Base-by-base conservation (phyloP, 2,888 invertebrate genomes). In the Tineola bisselliella region DNA sequence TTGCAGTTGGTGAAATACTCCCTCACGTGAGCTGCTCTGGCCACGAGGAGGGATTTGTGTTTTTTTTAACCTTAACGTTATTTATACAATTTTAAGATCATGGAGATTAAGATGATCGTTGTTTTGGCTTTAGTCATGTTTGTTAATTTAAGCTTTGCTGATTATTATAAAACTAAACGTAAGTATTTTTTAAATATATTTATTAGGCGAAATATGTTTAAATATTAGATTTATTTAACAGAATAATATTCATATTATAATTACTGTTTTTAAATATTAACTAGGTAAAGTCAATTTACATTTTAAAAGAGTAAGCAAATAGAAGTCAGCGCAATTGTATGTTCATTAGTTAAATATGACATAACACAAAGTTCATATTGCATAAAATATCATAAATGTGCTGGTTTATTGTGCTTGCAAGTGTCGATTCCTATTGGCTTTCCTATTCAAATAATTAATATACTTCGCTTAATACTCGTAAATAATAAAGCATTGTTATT, bases 151-250 rank as follows among this genome's bases (percentile, higher is more conserved):
- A 66, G 75, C 19, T 63, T 69, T 8, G 83, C 75, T 61, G 84
- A 84, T 64, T 70, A 84, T 74, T 87, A 77, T 68, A 84, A 77
- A 68, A 79, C 79, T 64, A 84, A 83, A 74, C 87, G 87, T 87
- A 71, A 84, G 87, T 87, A 31, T 60, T 68, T 70, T 69, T 73
- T 68, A 25, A 25, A 25, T 25, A 25, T 25, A n/a, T n/a, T n/a
- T n/a, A n/a, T n/a, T n/a, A n/a, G n/a, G n/a, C n/a, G n/a, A n/a
- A n/a, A n/a, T n/a, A n/a, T n/a, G n/a, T n/a, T n/a, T n/a, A n/a
- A n/a, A n/a, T n/a, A n/a, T n/a, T n/a, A n/a, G n/a, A n/a, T n/a
- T n/a, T n/a, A n/a, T n/a, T n/a, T n/a, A n/a, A n/a, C n/a, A n/a
- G n/a, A n/a, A n/a, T n/a, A n/a, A n/a, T n/a, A n/a, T n/a, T n/a